Percentiles rank a stretch among this genome's conserved stretches.
These are phyloP conservation scores for Sphaeridia pumilis DNA, from an alignment of 2,888 invertebrate species.

Conservation along the genomic window DNA sequence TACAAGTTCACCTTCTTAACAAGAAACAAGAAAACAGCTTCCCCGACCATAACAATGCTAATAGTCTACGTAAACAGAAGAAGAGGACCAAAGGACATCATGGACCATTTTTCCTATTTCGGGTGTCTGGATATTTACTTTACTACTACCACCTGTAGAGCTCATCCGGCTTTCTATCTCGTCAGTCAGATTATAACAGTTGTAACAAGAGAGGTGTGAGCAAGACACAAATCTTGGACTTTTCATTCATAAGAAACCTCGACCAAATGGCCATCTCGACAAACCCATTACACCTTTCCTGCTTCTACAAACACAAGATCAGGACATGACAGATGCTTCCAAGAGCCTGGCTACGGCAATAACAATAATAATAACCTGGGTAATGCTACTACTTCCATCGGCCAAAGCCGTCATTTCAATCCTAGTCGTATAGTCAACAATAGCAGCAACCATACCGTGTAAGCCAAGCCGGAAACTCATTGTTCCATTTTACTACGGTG, in stretches of 20 bases:
- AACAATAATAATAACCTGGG: not conserved
- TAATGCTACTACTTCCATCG: too few relatives aligned
- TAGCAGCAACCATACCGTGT: too few relatives aligned
- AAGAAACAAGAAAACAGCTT: not conserved
- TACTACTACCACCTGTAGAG: conserved; percentile 4
- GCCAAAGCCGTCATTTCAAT: too few relatives aligned
- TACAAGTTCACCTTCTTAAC: too few relatives aligned
- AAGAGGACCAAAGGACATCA: not conserved
- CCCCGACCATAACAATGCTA: too few relatives aligned
- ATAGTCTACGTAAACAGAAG: too few relatives aligned
- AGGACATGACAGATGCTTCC: not conserved
- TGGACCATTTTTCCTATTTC: not conserved
- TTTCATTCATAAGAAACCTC: too few relatives aligned
- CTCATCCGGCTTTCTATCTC: conserved; percentile 10
- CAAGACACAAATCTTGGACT: too few relatives aligned
- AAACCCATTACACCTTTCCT: not conserved
- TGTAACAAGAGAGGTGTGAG: too few relatives aligned
- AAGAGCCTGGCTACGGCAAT: not conserved
- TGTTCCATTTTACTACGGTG: conserved; percentile 8
- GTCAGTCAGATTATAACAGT: too few relatives aligned
- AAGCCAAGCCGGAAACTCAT: conserved; percentile 17
- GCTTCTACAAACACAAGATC: not conserved
- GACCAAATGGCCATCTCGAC: too few relatives aligned
- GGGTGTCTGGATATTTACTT: not conserved
- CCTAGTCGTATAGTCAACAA: too few relatives aligned